Evolutionary conservation across 2,113 vertebrate genomes (phyloP).

Genomic region (Zosterops lateralis): DNA sequence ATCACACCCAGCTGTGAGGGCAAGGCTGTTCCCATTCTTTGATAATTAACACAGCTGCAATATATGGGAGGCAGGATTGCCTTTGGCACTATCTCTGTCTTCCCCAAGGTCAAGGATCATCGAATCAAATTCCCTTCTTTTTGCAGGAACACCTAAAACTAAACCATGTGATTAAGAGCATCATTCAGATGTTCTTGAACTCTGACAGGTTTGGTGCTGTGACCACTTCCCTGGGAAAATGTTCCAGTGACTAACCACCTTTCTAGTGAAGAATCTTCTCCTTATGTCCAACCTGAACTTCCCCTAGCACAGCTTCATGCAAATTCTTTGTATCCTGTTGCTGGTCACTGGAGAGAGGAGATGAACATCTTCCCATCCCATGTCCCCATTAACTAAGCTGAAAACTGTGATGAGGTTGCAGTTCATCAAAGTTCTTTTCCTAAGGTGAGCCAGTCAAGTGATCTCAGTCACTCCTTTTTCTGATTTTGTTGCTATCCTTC

Average conservation of each 20-base stretch:
- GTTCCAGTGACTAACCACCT: neutral
- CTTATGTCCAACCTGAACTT: neutral
- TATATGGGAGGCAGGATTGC: no score
- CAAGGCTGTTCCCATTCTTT: no score
- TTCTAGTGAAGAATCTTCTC: neutral
- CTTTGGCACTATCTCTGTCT: no score
- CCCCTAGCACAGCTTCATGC: neutral
- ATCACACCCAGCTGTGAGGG: no score
- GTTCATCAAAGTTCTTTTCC: neutral
- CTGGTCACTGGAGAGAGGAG: neutral
- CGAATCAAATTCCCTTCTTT: rapidly evolving
- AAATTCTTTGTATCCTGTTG: neutral
- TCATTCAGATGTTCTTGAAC: neutral
- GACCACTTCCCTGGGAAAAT: neutral
- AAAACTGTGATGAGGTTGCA: neutral
- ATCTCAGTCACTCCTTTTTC: neutral
- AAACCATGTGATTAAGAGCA: neutral
- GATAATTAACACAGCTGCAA: no score
- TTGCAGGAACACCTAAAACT: neutral
- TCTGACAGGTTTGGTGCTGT: neutral
- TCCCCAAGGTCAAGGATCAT: neutral
- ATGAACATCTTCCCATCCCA: neutral
- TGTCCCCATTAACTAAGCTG: neutral
- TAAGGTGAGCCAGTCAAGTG: neutral
- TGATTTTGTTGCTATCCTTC: neutral